These are phyloP conservation scores for Paguma larvata DNA, from an alignment of 2,797 vertebrate species.

Conservation along the genomic window DNA sequence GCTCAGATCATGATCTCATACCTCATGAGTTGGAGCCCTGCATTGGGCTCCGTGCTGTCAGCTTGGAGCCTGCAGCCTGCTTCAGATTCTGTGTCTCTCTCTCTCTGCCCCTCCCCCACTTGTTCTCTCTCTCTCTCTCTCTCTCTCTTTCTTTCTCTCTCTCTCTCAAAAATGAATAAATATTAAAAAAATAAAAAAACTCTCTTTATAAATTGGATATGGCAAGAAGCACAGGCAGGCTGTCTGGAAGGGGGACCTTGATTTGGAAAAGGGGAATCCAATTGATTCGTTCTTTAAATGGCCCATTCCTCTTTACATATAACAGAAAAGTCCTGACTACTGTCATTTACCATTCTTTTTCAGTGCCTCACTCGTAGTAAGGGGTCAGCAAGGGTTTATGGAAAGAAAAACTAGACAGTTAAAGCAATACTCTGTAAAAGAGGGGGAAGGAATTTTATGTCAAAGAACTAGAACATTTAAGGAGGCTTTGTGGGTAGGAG, in stretches of 20 bases:
- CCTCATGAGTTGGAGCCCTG: no score
- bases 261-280: neutral
- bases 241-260: neutral
- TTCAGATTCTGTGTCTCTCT: no score
- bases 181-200: no score
- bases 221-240: neutral
- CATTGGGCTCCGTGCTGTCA: no score
- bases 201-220: no score
- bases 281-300: neutral
- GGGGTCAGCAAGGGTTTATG: neutral
- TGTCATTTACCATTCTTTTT: neutral
- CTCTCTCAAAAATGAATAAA: no score
- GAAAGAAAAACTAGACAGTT: constrained; percentile 43
- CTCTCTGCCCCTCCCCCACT: no score
- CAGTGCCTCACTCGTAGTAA: neutral
- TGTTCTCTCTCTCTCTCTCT: no score
- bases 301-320: neutral
- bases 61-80: no score
- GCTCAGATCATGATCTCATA: no score
- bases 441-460: neutral
- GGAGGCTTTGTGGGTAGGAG: neutral
- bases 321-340: neutral
- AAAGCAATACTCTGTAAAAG: constrained; percentile 31
- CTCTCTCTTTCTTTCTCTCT: no score
- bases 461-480: neutral